phyloP scores from a whole-genome alignment of 1,140 invertebrate species.

The Charaxes varanes region DNA sequence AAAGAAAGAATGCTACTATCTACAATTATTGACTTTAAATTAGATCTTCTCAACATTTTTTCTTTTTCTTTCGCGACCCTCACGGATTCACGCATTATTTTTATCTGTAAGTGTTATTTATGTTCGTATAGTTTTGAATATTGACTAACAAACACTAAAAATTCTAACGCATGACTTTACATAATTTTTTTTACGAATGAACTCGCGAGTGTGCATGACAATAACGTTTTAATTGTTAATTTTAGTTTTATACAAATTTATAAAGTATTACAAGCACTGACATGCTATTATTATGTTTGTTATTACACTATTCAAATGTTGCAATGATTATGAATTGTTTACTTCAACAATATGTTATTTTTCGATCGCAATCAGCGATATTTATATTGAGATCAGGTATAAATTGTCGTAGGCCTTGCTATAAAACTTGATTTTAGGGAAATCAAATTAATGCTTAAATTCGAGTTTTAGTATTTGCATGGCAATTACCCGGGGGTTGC shows the following conservation, averaged over 20 bases:
- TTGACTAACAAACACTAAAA: slow-evolving; percentile 70
- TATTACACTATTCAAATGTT: slow-evolving; percentile 32
- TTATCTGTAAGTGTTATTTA: slow-evolving; percentile 23
- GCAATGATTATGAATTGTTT: slow-evolving; percentile 57
- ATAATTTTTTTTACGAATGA: slow-evolving; percentile 49
- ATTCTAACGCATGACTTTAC: slow-evolving; percentile 68
- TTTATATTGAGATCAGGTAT: slow-evolving; percentile 32
- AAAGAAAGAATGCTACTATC: slow-evolving; percentile 44
- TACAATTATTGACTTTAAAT: slow-evolving; percentile 41
- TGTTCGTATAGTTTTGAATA: slow-evolving; percentile 48
- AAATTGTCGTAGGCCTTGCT: slow-evolving; percentile 51
- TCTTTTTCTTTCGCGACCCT: slow-evolving; percentile 43
- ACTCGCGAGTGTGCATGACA: slow-evolving; percentile 68
- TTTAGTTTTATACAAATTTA: slow-evolving; percentile 30
- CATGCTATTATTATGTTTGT: slow-evolving; percentile 41
- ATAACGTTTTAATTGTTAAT: slow-evolving; percentile 33
- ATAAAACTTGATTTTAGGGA: slow-evolving; percentile 68
- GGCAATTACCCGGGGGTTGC: slow-evolving; percentile 62
- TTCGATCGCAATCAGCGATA: slow-evolving; percentile 3
- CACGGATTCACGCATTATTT: slow-evolving; percentile 39
- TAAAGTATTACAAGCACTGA: slow-evolving; percentile 45
- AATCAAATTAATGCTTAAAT: slow-evolving; percentile 43
- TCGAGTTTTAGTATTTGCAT: slow-evolving; percentile 67
- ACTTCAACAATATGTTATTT: slow-evolving; percentile 62
- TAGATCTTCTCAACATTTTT: slow-evolving; percentile 42